A percentile compares a stretch with the other conserved stretches of the same genome.
phyloP scores from a whole-genome alignment of 2,797 vertebrate species.

The Melanotaenia boesemani region DNA sequence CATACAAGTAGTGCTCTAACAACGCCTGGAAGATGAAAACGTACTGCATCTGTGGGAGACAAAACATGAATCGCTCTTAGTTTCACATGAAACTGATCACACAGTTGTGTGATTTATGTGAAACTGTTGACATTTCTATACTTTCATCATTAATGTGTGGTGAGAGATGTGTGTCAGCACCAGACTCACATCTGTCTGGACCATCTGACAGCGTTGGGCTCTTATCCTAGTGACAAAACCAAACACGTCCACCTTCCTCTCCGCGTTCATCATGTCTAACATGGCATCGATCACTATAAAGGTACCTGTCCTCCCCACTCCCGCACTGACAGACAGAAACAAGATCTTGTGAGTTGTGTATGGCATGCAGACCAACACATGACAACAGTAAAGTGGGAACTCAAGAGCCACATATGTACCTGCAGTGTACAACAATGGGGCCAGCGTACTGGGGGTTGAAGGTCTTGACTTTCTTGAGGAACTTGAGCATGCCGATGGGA shows the following conservation, averaged over 20 bases:
- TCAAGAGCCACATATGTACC: slow-evolving; percentile 76
- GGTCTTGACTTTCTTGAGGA: slow-evolving; percentile 97
- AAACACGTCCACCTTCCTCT: slow-evolving; percentile 96
- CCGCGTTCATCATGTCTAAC: slow-evolving; percentile 96
- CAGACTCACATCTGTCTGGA: slow-evolving; percentile 94
- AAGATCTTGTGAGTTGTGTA: neutral
- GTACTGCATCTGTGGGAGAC: slow-evolving; percentile 92
- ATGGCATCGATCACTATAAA: slow-evolving; percentile 99
- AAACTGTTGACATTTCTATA: neutral
- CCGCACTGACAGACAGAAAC: slow-evolving; percentile 84
- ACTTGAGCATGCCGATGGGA: slow-evolving; percentile 98
- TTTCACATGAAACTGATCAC: neutral
- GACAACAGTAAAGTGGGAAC: neutral
- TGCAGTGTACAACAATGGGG: slow-evolving; percentile 97
- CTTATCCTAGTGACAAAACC: slow-evolving; percentile 97
- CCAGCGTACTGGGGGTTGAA: slow-evolving; percentile 96
- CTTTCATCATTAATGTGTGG: neutral
- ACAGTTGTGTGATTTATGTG: neutral
- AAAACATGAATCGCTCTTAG: neutral
- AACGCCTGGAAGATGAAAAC: slow-evolving; percentile 99
- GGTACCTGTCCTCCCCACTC: slow-evolving; percentile 95
- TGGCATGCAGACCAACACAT: neutral
- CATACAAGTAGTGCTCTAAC: slow-evolving; percentile 96
- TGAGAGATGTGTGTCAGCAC: neutral
- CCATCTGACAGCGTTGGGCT: slow-evolving; percentile 99